Evolutionary conservation across 2,797 vertebrate genomes (phyloP).

Genomic region (Notamacropus eugenii): DNA sequence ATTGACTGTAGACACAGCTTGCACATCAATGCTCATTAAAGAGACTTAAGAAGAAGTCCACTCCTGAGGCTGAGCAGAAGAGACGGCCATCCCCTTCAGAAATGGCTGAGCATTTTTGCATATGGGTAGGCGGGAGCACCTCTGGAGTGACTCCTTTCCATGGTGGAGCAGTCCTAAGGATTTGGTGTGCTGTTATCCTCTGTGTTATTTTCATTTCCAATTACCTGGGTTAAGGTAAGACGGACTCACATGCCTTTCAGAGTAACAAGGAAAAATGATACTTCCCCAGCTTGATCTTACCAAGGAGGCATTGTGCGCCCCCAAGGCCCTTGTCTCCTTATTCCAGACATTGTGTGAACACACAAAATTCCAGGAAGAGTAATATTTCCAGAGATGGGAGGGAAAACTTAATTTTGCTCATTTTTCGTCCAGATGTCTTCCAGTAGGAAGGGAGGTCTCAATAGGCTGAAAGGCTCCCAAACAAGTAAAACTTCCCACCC

Average conservation of each 20-base stretch:
- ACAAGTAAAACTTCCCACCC: slow-evolving; percentile 70
- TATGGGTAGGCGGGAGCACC: background rate
- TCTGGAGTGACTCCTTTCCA: slow-evolving; percentile 18
- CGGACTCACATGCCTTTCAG: slow-evolving; percentile 47
- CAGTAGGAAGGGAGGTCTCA: slow-evolving; percentile 72
- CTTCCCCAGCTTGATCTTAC: slow-evolving; percentile 53
- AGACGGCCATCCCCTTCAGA: slow-evolving; percentile 38
- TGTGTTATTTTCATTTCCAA: slow-evolving; percentile 49
- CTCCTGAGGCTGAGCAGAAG: background rate
- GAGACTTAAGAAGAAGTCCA: background rate
- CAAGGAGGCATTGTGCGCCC: slow-evolving; percentile 32
- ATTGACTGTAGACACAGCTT: background rate
- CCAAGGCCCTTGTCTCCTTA: slow-evolving; percentile 60
- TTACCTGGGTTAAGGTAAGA: slow-evolving; percentile 35
- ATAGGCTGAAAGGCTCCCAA: slow-evolving; percentile 65
- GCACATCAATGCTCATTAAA: background rate
- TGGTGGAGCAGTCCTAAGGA: slow-evolving; percentile 24
- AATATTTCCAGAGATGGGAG: slow-evolving; percentile 72
- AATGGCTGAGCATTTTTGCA: slow-evolving; percentile 34
- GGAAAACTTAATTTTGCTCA: slow-evolving; percentile 71
- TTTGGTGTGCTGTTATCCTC: slow-evolving; percentile 47
- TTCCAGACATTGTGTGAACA: slow-evolving; percentile 66
- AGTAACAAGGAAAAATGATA: slow-evolving; percentile 38
- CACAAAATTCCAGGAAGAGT: slow-evolving; percentile 68
- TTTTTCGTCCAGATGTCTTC: slow-evolving; percentile 76